Percentiles rank a stretch among this genome's conserved stretches.
phyloP scores from a whole-genome alignment of 2,888 invertebrate species.

The Ophion ventricosus region DNA sequence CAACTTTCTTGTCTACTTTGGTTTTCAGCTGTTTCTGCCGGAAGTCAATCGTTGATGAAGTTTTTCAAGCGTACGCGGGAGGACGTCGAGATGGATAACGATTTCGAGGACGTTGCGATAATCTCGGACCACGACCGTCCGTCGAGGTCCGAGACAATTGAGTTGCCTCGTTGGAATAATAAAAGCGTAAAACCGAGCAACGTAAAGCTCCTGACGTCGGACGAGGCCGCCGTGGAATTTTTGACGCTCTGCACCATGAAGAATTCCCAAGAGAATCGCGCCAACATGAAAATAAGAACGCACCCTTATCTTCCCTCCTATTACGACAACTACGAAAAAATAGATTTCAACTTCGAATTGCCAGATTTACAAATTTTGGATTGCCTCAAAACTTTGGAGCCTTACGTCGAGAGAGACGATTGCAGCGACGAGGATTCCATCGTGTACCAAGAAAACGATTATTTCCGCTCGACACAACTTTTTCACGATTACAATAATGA shows the following conservation, averaged over 20 bases:
- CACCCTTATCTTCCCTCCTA: constrained; percentile 67
- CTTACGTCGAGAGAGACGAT: constrained; percentile 33
- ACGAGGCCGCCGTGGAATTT: constrained; percentile 77
- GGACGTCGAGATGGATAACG: constrained; percentile 21
- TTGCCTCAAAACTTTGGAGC: constrained; percentile 65
- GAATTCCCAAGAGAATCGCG: constrained; percentile 71
- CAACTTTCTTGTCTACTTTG: not conserved
- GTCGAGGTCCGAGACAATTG: not conserved
- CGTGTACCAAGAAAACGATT: constrained; percentile 9
- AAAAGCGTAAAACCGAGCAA: constrained; percentile 68
- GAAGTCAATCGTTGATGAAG: constrained; percentile 71
- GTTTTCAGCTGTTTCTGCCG: constrained; percentile 37
- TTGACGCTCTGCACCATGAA: constrained; percentile 77
- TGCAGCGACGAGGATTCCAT: constrained; percentile 42
- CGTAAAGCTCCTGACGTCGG: constrained; percentile 76
- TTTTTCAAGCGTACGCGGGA: constrained; percentile 67
- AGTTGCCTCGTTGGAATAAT: constrained; percentile 11
- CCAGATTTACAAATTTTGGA: constrained; percentile 72
- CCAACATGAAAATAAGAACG: constrained; percentile 1
- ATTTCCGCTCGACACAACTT: not conserved
- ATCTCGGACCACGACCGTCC: constrained; percentile 15
- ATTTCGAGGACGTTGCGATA: constrained; percentile 4
- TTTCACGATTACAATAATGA: constrained; percentile 21
- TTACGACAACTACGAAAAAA: constrained; percentile 40
- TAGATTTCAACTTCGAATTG: constrained; percentile 68